Base-by-base conservation (phyloP, 1,140 invertebrate genomes). In the Papilio xuthus region DNA sequence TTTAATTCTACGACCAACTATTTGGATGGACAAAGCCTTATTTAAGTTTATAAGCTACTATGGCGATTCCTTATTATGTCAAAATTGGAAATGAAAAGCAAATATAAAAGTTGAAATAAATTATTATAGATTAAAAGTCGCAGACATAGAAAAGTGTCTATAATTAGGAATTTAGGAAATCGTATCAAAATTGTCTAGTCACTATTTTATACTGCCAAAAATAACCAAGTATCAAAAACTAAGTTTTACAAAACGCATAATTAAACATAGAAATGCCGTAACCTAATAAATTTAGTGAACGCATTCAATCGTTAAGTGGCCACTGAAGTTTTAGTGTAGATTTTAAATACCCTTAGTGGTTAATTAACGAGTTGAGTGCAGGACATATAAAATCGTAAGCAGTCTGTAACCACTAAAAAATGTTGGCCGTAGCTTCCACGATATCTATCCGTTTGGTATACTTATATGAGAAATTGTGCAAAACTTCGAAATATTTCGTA, bases 381-480 rank as follows among this genome's bases (percentile, higher is more conserved):
- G 60, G 2, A 37, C 32, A 60, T 60, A 75, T 41, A 75, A 56
- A 56, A 75, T 56, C 28, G 42, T 20, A 75, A 79, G 44, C 44
- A 78, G 74, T 78, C 60, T 18, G 28, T 50, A 63, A 37, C 72
- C 23, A 42, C 73, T 80, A 41, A 60, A 75, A 41, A 20, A 80
- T 86, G 82, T 81, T 83, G 82, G 81, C 85, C 84, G 85, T 83
- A 86, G 82, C 82, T 78, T 80, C 78, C 75, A 69, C 53, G 80
- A 76, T 88, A 87, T 78, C 88, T 42, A 88, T 89, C 88, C 87
- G 85, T 90, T 91, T 91, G 83, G 89, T 93, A 28, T 26, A 92
- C 86, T 90, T 93, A 91, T 81, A 81, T 86, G 84, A 89, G 88
- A 92, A 91, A 90, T 91, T 93, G 91, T 93, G 91, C 89, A 90